Percentiles rank a stretch among this genome's conserved stretches.
These are phyloP conservation scores for Pollimyrus isidori DNA, from an alignment of 2,113 vertebrate species.

Conservation along the genomic window DNA sequence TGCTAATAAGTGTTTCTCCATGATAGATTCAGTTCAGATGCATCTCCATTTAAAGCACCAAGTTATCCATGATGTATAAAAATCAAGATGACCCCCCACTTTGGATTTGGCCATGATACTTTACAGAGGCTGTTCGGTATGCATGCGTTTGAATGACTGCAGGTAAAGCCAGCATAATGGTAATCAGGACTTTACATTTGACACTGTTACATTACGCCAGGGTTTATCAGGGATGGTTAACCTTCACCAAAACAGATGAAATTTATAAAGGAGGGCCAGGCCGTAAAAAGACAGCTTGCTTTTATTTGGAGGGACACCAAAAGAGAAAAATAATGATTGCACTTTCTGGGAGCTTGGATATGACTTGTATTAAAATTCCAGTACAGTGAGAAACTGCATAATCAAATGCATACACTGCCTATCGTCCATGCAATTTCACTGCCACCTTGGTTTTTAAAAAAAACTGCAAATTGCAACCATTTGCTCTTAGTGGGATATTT, in stretches of 20 bases:
- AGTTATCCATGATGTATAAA: not conserved
- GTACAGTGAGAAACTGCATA: not conserved
- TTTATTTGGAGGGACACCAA: not conserved
- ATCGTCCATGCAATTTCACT: not conserved
- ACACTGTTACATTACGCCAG: not conserved
- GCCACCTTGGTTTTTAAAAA: not conserved
- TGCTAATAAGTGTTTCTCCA: not conserved
- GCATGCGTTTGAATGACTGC: not conserved
- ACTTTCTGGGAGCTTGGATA: not conserved
- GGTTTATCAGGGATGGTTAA: constrained; percentile 1
- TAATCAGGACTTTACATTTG: not conserved
- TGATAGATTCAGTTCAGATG: not conserved
- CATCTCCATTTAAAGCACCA: not conserved
- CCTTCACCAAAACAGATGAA: not conserved
- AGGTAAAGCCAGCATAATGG: not conserved
- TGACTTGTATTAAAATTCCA: constrained; percentile 6
- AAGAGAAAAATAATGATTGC: constrained; percentile 2
- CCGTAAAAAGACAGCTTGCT: not conserved
- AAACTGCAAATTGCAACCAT: not conserved
- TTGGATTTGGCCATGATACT: not conserved
- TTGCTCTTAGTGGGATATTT: not conserved
- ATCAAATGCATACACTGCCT: not conserved
- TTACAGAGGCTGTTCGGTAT: not conserved
- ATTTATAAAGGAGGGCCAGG: not conserved
- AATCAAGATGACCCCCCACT: not conserved